Evolutionary conservation across 2,113 vertebrate genomes (phyloP).

Genomic region (Micromys minutus): DNA sequence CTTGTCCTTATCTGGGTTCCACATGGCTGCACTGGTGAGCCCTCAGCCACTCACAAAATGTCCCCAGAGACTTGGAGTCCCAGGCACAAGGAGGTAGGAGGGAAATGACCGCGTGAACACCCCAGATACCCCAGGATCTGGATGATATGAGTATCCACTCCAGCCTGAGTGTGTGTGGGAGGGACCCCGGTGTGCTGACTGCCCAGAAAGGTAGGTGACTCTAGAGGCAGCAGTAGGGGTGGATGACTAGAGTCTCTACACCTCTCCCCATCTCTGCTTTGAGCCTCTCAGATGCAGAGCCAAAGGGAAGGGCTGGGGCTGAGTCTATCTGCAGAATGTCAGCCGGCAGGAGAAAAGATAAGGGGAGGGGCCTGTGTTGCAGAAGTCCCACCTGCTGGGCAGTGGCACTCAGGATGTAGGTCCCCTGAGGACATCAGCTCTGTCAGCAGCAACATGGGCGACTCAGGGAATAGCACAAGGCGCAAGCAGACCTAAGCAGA

Average conservation of each 20-base stretch:
- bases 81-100: background rate
- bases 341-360: rapidly evolving
- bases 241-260: background rate
- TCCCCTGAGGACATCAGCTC: background rate
- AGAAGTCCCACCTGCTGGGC: rapidly evolving
- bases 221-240: background rate
- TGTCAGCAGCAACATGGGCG: background rate
- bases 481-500: background rate
- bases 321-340: background rate
- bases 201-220: background rate
- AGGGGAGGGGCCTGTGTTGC: rapidly evolving
- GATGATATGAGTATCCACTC: background rate
- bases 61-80: background rate
- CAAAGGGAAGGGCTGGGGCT: slow-evolving; percentile 20
- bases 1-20: background rate
- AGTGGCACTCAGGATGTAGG: background rate
- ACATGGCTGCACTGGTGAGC: background rate
- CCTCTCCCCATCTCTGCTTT: background rate
- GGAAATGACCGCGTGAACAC: background rate
- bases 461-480: background rate
- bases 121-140: background rate
- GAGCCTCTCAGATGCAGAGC: background rate
- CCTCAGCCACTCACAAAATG: background rate
- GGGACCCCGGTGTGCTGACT: background rate
- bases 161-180: rapidly evolving